Evolutionary conservation across 2,113 vertebrate species (phyloP).

Genomic region (Polyodon spathula): DNA sequence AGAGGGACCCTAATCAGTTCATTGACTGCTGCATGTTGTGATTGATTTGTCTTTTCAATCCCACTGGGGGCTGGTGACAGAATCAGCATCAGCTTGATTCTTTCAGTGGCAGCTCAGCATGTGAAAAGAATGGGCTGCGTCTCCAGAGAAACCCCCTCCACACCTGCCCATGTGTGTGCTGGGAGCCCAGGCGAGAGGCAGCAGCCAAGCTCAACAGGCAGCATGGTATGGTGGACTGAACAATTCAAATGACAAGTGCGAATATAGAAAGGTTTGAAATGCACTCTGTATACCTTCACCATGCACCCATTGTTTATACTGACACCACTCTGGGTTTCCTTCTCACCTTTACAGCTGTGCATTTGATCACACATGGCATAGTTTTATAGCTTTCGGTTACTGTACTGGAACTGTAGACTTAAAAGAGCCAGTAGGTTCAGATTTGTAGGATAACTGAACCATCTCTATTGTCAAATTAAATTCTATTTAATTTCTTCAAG

Average conservation of each 20-base stretch:
- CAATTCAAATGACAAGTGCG: slow-evolving; percentile 39
- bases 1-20: no score
- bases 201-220: slow-evolving; percentile 37
- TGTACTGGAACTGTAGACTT: no score
- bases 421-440: no score
- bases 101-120: slow-evolving; percentile 15
- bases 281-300: slow-evolving; percentile 8
- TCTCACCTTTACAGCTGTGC: background rate
- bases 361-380: background rate
- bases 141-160: slow-evolving; percentile 11
- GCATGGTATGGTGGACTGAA: slow-evolving; percentile 37
- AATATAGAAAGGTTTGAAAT: slow-evolving; percentile 18
- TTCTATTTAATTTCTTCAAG: no score
- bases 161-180: slow-evolving; percentile 12
- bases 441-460: no score
- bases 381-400: no score
- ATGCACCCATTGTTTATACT: background rate
- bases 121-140: slow-evolving; percentile 11
- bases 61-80: no score
- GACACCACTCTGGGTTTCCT: background rate
- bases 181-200: slow-evolving; percentile 25
- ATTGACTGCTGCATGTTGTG: no score
- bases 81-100: no score
- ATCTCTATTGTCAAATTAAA: no score
- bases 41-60: no score